Evolutionary conservation across 2,797 vertebrate genomes (phyloP).

Genomic region (Sternotherus odoratus): DNA sequence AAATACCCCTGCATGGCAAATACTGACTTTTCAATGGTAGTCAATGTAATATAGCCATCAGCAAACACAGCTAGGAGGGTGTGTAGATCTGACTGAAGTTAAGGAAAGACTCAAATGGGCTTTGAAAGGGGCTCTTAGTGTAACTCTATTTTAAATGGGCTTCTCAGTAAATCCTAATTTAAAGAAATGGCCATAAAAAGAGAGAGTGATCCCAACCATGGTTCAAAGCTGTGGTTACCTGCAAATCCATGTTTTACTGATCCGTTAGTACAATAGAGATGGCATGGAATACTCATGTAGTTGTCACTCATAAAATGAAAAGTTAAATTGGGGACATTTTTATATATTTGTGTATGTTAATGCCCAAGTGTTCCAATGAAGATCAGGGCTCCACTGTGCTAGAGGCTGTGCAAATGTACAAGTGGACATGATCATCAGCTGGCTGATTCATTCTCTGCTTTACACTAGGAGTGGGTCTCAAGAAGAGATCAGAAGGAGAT

Average conservation of each 20-base stretch:
- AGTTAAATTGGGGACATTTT: not conserved
- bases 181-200: not conserved
- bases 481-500: not conserved
- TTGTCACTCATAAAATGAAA: not conserved
- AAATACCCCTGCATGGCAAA: not conserved
- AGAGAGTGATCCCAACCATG: not conserved
- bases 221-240: fast-evolving
- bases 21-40: not conserved
- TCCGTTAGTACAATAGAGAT: not conserved
- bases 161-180: not conserved
- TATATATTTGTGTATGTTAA: not conserved
- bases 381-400: not conserved
- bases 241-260: not conserved
- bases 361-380: not conserved
- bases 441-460: not conserved
- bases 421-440: not conserved
- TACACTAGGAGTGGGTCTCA: too few relatives aligned
- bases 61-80: not conserved
- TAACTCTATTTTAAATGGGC: not conserved
- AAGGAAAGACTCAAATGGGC: not conserved
- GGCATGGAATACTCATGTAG: not conserved
- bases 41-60: not conserved
- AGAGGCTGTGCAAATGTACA: not conserved
- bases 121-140: not conserved
- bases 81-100: not conserved